Base-by-base conservation (phyloP, 2,797 vertebrate genomes). In the Dicrostonyx torquatus region DNA sequence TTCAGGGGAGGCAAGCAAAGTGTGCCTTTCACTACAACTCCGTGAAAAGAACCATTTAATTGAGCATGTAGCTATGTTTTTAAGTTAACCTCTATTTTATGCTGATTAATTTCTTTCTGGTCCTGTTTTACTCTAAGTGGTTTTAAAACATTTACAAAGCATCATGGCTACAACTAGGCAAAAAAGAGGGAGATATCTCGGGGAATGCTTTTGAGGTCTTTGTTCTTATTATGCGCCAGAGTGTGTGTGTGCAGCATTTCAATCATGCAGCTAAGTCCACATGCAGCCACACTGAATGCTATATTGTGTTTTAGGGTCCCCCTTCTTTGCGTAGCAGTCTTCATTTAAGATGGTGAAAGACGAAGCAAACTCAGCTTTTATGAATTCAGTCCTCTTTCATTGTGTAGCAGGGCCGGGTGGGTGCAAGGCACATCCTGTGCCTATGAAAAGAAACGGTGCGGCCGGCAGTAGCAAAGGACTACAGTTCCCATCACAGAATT, bases 151-250 rank as follows among this genome's bases (percentile, higher is more conserved):
- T 72, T 53, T 53, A 64, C 20, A 87, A 0, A 66, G 34, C 92
- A 88, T 80, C 76, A 77, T 7, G 55, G 20, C 43, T 85, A 60
- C 34, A 79, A 72, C 40, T 72, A 82, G 75, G 80, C 55, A 7
- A 89, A 75, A 83, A 53, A 79, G 6, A 60, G 75, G 50, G 75
- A 50, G 34, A 88, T 68, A 80, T 84, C 64, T 18, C 62, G 58
- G 91, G 70, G 58, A 83, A 75, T 7, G 90, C 22, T 89, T 95
- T 90, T 77, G 62, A 79, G 48, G 50, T 88, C 95, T 97, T 97
- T 97, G 97, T 97, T 97, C 96, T 97, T 95, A 75, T 50, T 70
- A 91, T 73, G 87, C 93, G 91, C 76, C 70, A 77, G 87, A 31
- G 79, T 10, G 40, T 87, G 68, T 83, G 50, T 14, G 8, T 40